Conservation (phyloP, 2,797 vertebrate species). For the Acipenser transmontanus region DNA sequence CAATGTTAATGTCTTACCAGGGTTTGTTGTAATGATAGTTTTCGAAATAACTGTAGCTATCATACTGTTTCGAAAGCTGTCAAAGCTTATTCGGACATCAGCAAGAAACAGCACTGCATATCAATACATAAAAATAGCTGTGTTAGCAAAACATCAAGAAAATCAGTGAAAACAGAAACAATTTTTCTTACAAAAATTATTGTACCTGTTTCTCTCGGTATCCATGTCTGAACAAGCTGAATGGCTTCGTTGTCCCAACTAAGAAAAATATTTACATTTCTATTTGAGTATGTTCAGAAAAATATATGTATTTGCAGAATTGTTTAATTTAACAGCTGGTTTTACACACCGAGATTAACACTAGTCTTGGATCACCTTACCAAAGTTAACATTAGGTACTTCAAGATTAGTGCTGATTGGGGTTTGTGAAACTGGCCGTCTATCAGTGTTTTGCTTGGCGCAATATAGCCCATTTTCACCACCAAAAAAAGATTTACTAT, state of each 20-base stretch:
- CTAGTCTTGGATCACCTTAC: no score
- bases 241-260: slow-evolving; percentile 94
- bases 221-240: slow-evolving; percentile 74
- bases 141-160: slow-evolving; percentile 7
- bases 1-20: slow-evolving; percentile 62
- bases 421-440: no score
- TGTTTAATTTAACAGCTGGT: no score
- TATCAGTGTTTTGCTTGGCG: no score
- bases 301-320: no score
- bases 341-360: no score
- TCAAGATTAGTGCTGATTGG: no score
- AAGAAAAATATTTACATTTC: slow-evolving; percentile 41
- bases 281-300: not conserved
- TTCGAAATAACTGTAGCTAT: slow-evolving; percentile 81
- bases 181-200: slow-evolving; percentile 26
- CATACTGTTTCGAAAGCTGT: slow-evolving; percentile 88
- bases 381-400: no score
- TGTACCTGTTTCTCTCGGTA: slow-evolving; percentile 84
- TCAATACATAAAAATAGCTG: no score
- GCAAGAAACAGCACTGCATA: slow-evolving; percentile 85
- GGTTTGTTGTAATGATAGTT: slow-evolving; percentile 89
- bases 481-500: slow-evolving; percentile 8
- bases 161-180: slow-evolving; percentile 17
- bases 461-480: slow-evolving; percentile 11
- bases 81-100: slow-evolving; percentile 85